These are phyloP conservation scores for Ochlodes sylvanus DNA, from an alignment of 2,888 invertebrate species.

Conservation along the genomic window DNA sequence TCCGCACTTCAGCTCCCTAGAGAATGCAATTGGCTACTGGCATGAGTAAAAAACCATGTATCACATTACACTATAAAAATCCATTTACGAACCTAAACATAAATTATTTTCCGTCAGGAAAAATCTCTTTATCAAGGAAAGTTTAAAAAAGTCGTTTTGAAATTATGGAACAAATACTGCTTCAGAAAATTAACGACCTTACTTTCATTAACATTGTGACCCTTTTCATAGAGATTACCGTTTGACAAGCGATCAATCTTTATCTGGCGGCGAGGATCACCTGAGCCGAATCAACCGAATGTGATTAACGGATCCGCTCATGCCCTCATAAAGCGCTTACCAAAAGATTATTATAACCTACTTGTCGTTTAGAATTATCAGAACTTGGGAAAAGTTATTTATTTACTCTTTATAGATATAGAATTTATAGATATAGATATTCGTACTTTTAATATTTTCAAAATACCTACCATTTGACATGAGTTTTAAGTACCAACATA, in stretches of 20 bases:
- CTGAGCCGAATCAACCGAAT: constrained; percentile 57
- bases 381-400: too few species aligned
- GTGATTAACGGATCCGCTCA: constrained; percentile 56
- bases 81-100: too few species aligned
- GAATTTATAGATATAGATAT: too few species aligned
- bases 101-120: too few species aligned
- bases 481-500: too few species aligned
- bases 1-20: constrained; percentile 18
- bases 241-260: constrained; percentile 57
- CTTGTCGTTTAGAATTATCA: not conserved
- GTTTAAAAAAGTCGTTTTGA: not conserved
- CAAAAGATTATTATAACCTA: constrained; percentile 8
- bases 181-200: not conserved
- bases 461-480: too few species aligned
- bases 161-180: not conserved
- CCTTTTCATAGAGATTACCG: constrained; percentile 33
- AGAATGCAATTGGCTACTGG: constrained; percentile 30
- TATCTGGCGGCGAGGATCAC: constrained; percentile 51
- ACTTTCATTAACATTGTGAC: constrained; percentile 1
- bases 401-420: too few species aligned
- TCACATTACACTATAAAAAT: constrained; percentile 3
- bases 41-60: constrained; percentile 25
- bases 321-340: constrained; percentile 57
- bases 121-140: too few species aligned
- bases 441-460: too few species aligned